Base-by-base conservation (phyloP, 2,888 invertebrate species). In the Drosophila gaucha region DNA sequence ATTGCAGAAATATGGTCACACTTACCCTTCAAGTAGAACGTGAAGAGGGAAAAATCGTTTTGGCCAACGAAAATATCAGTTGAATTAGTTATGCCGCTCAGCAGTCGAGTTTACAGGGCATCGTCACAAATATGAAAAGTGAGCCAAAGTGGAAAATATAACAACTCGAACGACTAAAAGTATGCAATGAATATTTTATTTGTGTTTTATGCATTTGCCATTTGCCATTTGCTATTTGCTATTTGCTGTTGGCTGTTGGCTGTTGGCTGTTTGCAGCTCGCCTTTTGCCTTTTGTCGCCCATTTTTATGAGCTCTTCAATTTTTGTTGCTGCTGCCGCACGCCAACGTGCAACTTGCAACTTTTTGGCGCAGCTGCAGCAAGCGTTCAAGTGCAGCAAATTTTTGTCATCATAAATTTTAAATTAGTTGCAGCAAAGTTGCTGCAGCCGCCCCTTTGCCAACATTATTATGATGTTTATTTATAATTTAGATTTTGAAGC, bases 121-220 rank as follows among this genome's bases (percentile, higher is more conserved):
- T 59, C 9, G 2, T 44, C 9, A 1, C 10, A 30, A 44, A 36
- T 36, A 51, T 57, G 8, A 28, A 10, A 31, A 31, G 38, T 3
- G 26, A 47, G 14, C 24, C 18, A 58, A 60, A 31, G 28, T 6
- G 20, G 38, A 46, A 62, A 55, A 77, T 64, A 50, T 44, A 60
- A 55, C 59, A 75, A 63, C 70, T 74, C 52, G 31, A 56, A 51
- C 67, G 59, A 50, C 83, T 76, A 74, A 86, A 83, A 85, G 83
- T 77, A 72, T 80, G 71, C 78, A 69, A 85, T 87, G 71, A 85
- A 86, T 87, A 80, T 78, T 85, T 80, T 52, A 84, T 79, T 58
- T 69, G 33, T 62, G 67, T 68, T 84, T 84, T 80, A 74, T 80
- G 72, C 78, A 79, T 77, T 79, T 79, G 54, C 74, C 62, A 62